Percentiles rank a stretch among this genome's conserved stretches.
phyloP scores from a whole-genome alignment of 1,140 invertebrate species.

The Pteromalus puparum region DNA sequence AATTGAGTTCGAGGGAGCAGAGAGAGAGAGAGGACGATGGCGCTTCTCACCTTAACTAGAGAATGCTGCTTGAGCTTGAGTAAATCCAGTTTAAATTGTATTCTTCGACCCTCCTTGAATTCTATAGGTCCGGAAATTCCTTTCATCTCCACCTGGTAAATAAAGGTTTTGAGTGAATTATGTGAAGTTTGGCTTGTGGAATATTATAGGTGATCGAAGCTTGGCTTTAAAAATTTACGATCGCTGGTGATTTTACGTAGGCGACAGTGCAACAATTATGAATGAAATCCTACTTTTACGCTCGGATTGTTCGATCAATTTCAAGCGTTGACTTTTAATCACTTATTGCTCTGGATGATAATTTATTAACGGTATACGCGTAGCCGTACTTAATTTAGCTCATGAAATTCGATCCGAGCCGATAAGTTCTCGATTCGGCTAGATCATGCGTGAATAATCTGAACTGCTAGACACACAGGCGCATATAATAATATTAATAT shows the following conservation, averaged over 20 bases:
- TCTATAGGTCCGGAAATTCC: slow-evolving; percentile 86
- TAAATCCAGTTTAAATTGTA: slow-evolving; percentile 86
- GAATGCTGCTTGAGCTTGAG: slow-evolving; percentile 85
- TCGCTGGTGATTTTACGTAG: no score
- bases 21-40: neutral
- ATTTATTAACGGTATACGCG: no score
- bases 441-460: neutral
- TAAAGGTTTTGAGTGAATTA: neutral
- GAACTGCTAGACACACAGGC: neutral
- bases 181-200: neutral
- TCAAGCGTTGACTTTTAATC: no score
- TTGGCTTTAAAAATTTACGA: no score
- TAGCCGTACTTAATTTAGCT: no score
- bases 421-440: neutral
- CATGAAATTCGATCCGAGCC: neutral
- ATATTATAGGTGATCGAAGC: neutral
- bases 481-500: neutral
- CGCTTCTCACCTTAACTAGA: slow-evolving; percentile 77
- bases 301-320: no score
- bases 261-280: no score
- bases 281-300: no score
- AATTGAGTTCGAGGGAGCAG: slow-evolving; percentile 1
- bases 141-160: slow-evolving; percentile 82
- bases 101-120: slow-evolving; percentile 85
- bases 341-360: no score